Percentiles rank a stretch among this genome's conserved stretches.
phyloP scores from a whole-genome alignment of 2,888 invertebrate species.

The Cephus runcator region DNA sequence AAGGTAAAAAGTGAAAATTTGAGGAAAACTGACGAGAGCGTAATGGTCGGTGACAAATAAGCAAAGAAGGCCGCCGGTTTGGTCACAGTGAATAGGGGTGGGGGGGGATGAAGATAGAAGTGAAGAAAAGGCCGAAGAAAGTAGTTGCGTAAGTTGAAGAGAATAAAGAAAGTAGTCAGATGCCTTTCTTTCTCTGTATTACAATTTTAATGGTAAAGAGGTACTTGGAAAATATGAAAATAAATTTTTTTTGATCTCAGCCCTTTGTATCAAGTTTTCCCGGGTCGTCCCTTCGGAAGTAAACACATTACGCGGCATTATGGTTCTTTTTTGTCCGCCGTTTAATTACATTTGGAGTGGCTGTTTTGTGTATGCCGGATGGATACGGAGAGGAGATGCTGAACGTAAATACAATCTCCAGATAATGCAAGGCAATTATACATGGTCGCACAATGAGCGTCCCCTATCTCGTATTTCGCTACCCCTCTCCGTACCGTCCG shows the following conservation, averaged over 20 bases:
- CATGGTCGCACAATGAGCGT: constrained; percentile 22
- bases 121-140: neutral
- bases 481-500: neutral
- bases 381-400: constrained; percentile 8
- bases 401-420: constrained; percentile 19
- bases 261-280: neutral
- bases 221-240: neutral
- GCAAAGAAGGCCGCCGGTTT: neutral
- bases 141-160: neutral
- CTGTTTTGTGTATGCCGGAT: constrained; percentile 21
- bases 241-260: neutral
- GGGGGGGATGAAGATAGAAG: neutral
- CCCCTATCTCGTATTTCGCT: neutral
- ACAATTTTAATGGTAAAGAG: neutral
- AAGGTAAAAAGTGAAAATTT: neutral
- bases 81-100: neutral
- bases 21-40: neutral
- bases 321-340: constrained; percentile 6
- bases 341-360: constrained; percentile 21
- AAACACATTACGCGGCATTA: constrained; percentile 10
- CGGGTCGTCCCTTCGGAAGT: neutral
- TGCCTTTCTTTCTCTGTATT: neutral
- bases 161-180: neutral
- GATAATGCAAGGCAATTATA: constrained; percentile 26
- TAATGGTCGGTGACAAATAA: neutral